Percentiles rank a stretch among this genome's conserved stretches.
Conservation (phyloP, 2,113 vertebrate species). For the Sphyrna mokarran region DNA sequence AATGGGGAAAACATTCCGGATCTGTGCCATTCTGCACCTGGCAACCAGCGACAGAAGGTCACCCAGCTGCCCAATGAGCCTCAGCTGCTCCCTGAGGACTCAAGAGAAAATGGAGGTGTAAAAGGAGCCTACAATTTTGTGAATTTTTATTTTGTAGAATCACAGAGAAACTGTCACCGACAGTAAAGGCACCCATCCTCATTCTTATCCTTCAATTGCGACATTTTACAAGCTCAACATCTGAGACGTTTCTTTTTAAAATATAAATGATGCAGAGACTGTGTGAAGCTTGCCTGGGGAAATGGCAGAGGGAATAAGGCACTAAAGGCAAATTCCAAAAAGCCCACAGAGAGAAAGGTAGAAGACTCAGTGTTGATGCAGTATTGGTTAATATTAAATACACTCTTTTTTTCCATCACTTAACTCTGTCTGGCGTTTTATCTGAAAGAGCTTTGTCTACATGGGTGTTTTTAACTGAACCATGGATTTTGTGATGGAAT, state of each 20-base stretch:
- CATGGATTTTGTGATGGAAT: too few species aligned
- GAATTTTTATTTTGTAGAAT: background rate
- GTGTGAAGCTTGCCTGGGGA: background rate
- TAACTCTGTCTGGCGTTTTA: too few species aligned
- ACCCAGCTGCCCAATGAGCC: background rate
- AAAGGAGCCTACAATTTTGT: background rate
- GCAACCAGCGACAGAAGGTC: too few species aligned
- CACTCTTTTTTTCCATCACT: too few species aligned
- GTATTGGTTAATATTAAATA: too few species aligned
- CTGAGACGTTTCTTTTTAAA: background rate
- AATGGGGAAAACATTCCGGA: background rate
- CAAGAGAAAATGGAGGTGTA: background rate
- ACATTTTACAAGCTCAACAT: background rate
- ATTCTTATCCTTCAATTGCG: background rate
- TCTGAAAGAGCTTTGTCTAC: too few species aligned
- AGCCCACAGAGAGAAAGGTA: background rate
- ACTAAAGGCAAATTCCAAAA: background rate
- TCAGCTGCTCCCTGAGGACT: background rate
- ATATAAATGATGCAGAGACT: background rate
- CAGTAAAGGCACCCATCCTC: background rate
- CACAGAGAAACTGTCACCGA: background rate
- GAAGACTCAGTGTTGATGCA: background rate
- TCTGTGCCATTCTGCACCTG: too few species aligned
- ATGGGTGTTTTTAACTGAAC: too few species aligned
- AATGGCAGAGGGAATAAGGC: background rate